Percentiles rank a stretch among this genome's conserved stretches.
Evolutionary conservation across 2,113 vertebrate genomes (phyloP).

Genomic region (Macquaria ambigua): DNA sequence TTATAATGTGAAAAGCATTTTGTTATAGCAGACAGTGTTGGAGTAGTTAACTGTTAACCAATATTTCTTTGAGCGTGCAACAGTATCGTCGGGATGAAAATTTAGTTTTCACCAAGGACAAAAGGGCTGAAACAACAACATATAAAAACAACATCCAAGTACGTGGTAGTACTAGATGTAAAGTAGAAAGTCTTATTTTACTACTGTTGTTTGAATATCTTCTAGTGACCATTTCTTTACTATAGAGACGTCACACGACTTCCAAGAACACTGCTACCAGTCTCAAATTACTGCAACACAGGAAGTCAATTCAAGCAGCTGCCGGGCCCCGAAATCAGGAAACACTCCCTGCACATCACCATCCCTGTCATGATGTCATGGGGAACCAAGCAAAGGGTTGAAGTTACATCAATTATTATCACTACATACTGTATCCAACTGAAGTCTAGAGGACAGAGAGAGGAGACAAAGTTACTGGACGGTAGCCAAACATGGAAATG

Average conservation of each 20-base stretch:
- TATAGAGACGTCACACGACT: background rate
- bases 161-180: too few relatives aligned
- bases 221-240: background rate
- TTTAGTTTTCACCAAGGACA: too few relatives aligned
- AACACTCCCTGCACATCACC: background rate
- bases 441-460: background rate
- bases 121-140: too few relatives aligned
- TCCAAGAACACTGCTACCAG: background rate
- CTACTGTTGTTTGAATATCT: background rate
- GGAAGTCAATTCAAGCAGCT: background rate
- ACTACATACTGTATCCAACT: background rate
- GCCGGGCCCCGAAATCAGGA: background rate
- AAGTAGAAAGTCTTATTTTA: too few relatives aligned
- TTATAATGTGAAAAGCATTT: too few relatives aligned
- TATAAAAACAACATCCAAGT: too few relatives aligned
- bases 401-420: background rate
- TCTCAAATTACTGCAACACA: background rate
- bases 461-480: too few relatives aligned
- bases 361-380: background rate
- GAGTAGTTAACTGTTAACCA: too few relatives aligned
- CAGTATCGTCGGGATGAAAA: too few relatives aligned
- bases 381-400: background rate
- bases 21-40: too few relatives aligned
- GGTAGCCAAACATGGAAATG: background rate
- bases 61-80: too few relatives aligned